Evolutionary conservation across 2,888 invertebrate species (phyloP).

Genomic region (Leucoma salicis): DNA sequence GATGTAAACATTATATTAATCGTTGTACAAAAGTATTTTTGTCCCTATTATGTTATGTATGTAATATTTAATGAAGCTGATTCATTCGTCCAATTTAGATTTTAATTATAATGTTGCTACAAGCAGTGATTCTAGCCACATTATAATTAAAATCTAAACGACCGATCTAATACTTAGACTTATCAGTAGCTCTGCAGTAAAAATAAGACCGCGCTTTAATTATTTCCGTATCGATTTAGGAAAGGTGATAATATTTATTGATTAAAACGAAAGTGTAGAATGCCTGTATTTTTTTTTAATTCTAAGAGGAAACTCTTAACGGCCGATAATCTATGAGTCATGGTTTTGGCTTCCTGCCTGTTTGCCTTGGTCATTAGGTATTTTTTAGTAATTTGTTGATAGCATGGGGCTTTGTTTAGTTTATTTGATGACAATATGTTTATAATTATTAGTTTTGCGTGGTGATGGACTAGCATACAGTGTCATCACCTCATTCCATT

Average conservation of each 20-base stretch:
- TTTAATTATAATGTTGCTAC: neutral
- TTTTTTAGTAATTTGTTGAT: neutral
- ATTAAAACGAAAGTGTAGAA: slow-evolving; percentile 15
- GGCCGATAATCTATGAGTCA: slow-evolving; percentile 14
- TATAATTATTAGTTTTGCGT: too few species aligned
- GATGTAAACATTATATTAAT: slow-evolving; percentile 21
- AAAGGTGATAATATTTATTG: slow-evolving; percentile 23
- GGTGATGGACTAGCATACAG: too few species aligned
- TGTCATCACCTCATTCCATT: too few species aligned
- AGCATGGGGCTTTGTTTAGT: neutral
- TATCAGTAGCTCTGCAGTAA: too few species aligned
- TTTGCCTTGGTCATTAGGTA: slow-evolving; percentile 7
- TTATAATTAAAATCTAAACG: too few species aligned
- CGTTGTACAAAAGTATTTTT: slow-evolving; percentile 2
- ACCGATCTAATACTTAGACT: too few species aligned
- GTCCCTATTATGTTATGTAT: neutral
- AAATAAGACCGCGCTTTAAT: too few species aligned
- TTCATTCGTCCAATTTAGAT: neutral
- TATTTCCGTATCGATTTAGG: slow-evolving; percentile 17
- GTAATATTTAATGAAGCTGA: neutral
- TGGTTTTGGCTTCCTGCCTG: slow-evolving; percentile 11
- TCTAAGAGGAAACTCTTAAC: slow-evolving; percentile 1
- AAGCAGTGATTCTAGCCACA: too few species aligned
- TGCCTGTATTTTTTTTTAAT: slow-evolving; percentile 9
- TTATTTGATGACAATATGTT: neutral